Percentiles rank a stretch among this genome's conserved stretches.
These are phyloP conservation scores for Notodromas monacha DNA, from an alignment of 2,888 invertebrate species.

Conservation along the genomic window DNA sequence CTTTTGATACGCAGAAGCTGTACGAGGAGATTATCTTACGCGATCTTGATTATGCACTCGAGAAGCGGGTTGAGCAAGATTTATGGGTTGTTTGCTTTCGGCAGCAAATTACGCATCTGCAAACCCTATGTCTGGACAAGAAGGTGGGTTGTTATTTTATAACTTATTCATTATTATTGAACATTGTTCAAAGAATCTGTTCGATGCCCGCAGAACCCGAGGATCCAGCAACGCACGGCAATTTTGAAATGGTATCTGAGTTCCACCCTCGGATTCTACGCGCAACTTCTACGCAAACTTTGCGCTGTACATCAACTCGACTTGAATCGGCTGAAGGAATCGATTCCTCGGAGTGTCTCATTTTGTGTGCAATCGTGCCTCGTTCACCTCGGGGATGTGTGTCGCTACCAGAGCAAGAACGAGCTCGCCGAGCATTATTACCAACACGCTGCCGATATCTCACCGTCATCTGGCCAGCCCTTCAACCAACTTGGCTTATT, in stretches of 20 bases:
- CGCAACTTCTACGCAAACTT: no score
- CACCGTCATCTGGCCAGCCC: conserved; percentile 47
- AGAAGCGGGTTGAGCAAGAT: conserved; percentile 61
- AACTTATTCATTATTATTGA: no score
- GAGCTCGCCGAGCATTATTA: conserved; percentile 54
- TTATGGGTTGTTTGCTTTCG: conserved; percentile 63
- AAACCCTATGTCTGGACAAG: conserved; percentile 39
- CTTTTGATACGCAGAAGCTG: no score
- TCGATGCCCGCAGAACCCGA: no score
- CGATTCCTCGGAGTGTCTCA: no score
- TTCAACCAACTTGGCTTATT: conserved; percentile 55
- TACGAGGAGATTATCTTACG: no score
- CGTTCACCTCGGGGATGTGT: conserved; percentile 55
- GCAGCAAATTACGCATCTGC: conserved; percentile 44
- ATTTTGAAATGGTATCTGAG: neutral
- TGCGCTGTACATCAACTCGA: no score
- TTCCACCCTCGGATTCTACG: no score
- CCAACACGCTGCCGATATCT: conserved; percentile 35
- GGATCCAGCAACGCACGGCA: no score
- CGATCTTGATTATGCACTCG: conserved; percentile 55
- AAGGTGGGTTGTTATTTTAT: conserved; percentile 23
- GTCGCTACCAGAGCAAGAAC: conserved; percentile 44
- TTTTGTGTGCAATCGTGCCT: conserved; percentile 61
- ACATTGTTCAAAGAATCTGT: no score
- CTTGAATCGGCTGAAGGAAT: no score